phyloP scores from a whole-genome alignment of 2,888 invertebrate species.

The Scaptomyza parva region DNA sequence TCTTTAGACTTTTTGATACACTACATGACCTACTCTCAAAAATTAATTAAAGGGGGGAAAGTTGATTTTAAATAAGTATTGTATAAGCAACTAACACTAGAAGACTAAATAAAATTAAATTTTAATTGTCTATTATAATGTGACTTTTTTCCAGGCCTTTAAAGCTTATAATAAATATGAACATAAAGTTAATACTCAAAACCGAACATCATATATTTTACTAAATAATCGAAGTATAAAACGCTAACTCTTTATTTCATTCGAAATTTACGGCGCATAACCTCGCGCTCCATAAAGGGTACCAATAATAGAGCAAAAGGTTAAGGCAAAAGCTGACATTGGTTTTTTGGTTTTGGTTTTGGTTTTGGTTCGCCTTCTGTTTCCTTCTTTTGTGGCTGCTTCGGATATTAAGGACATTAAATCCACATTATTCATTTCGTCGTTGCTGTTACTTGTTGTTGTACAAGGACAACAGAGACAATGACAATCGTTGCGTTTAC shows the following conservation, averaged over 20 bases:
- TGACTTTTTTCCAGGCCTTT: too few relatives aligned
- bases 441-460: slow-evolving; percentile 25
- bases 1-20: slow-evolving; percentile 16
- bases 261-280: background rate
- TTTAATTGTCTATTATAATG: too few relatives aligned
- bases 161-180: too few relatives aligned
- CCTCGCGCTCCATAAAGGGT: background rate
- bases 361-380: slow-evolving; percentile 46
- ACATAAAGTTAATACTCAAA: too few relatives aligned
- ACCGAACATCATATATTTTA: too few relatives aligned
- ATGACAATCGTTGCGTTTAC: slow-evolving; percentile 54
- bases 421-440: slow-evolving; percentile 73
- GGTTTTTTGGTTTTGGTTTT: slow-evolving; percentile 46
- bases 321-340: slow-evolving; percentile 53
- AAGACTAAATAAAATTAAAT: too few relatives aligned
- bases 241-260: background rate
- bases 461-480: slow-evolving; percentile 40
- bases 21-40: background rate
- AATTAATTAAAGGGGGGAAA: too few relatives aligned
- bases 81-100: too few relatives aligned
- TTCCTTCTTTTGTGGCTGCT: slow-evolving; percentile 61
- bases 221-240: too few relatives aligned
- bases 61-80: too few relatives aligned
- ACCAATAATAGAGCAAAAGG: slow-evolving; percentile 14
- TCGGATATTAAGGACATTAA: slow-evolving; percentile 75